Conservation (phyloP, 2,888 invertebrate genomes). For the Chymomyza caudatula region DNA sequence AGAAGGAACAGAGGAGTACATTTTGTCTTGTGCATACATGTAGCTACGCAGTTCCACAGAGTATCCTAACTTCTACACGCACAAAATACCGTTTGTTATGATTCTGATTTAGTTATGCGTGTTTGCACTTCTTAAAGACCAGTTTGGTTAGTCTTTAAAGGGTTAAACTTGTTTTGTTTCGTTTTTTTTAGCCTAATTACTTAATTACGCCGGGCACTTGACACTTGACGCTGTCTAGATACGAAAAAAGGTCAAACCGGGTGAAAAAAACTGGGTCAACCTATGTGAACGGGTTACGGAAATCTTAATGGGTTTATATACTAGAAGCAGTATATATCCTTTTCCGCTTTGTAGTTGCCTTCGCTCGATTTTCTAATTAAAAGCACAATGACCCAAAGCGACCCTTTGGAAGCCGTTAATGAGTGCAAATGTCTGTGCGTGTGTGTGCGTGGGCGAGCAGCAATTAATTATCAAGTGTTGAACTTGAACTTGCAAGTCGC, state of each 20-base stretch:
- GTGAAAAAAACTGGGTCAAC: conserved; percentile 57
- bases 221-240: neutral
- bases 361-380: conserved; percentile 56
- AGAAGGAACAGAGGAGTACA: too few relatives aligned
- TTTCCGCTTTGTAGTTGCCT: conserved; percentile 22
- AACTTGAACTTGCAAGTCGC: conserved; percentile 60
- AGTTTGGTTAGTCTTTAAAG: conserved; percentile 15
- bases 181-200: conserved; percentile 46
- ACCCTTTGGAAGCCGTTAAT: conserved; percentile 30
- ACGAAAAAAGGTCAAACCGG: conserved; percentile 40
- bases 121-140: neutral
- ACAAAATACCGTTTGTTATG: conserved; percentile 1
- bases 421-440: neutral
- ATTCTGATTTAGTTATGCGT: conserved; percentile 1
- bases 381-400: conserved; percentile 65
- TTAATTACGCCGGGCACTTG: conserved; percentile 47
- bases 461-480: conserved; percentile 72
- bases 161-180: conserved; percentile 50
- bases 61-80: neutral
- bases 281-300: conserved; percentile 18
- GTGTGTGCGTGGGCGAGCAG: conserved; percentile 18
- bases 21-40: too few relatives aligned
- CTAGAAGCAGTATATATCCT: neutral
- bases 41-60: too few relatives aligned
- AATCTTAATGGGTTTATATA: conserved; percentile 66